A percentile compares a stretch with the other conserved stretches of the same genome.
These are phyloP conservation scores for Acanthosepion pharaonis DNA, from an alignment of 2,888 invertebrate genomes.

Conservation along the genomic window DNA sequence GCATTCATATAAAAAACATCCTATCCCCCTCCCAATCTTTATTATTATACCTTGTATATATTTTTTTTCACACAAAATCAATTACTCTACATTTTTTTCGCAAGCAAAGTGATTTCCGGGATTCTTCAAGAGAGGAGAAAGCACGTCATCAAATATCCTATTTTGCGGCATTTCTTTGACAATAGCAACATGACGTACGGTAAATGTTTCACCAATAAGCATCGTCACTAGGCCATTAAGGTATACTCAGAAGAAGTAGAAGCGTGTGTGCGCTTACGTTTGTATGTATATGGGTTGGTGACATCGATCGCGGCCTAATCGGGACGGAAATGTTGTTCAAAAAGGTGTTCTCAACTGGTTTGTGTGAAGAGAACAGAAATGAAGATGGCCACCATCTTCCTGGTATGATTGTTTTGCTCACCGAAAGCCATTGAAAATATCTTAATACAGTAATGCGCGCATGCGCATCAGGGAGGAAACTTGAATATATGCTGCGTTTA, in stretches of 20 bases:
- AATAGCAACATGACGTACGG: constrained; percentile 33
- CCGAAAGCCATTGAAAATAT: not conserved
- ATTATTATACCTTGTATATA: not conserved
- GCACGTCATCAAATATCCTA: constrained; percentile 21
- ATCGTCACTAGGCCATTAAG: not conserved
- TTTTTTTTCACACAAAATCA: constrained; percentile 33
- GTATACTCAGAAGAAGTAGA: not conserved
- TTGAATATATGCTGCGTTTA: not conserved
- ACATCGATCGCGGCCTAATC: not conserved
- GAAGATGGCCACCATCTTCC: not conserved
- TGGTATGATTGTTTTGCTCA: not conserved
- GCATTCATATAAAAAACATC: not conserved
- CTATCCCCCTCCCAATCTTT: not conserved
- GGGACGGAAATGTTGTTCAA: not conserved
- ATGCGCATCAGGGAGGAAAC: not conserved
- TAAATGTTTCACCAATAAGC: constrained; percentile 12
- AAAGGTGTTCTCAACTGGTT: not conserved
- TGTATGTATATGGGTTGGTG: not conserved
- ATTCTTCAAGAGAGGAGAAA: not conserved
- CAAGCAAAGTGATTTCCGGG: constrained; percentile 33
- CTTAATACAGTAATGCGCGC: not conserved
- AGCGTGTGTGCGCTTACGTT: not conserved
- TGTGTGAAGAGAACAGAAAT: not conserved
- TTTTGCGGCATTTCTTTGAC: constrained; percentile 9
- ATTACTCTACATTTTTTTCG: not conserved